Conservation (phyloP, 37 sponge, comb jelly and placozoan species). For the Diacarnus erythraeanus region DNA sequence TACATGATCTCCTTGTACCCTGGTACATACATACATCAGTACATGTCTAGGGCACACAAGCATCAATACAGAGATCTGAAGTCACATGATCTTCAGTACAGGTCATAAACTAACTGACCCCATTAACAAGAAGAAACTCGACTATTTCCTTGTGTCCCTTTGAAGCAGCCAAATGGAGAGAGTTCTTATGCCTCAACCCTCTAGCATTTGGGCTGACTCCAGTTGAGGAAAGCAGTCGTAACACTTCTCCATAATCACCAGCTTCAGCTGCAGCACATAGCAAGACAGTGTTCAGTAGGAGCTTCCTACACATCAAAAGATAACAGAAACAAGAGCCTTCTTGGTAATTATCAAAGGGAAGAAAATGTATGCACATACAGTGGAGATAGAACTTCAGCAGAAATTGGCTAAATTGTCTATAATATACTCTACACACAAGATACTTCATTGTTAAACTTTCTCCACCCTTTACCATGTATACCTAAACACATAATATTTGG, state of each 20-base stretch:
- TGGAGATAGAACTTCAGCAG: no score
- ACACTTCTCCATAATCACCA: conserved; percentile 57
- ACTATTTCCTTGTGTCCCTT: conserved; percentile 51
- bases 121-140: conserved; percentile 35
- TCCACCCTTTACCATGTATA: no score
- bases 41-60: neutral
- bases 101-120: conserved; percentile 54
- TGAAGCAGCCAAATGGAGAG: conserved; percentile 69
- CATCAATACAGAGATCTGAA: no score
- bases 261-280: conserved; percentile 78
- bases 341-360: no score
- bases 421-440: no score
- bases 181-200: conserved; percentile 76
- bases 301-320: conserved; percentile 50
- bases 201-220: conserved; percentile 57
- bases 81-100: no score
- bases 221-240: conserved; percentile 25
- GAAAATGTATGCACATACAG: no score
- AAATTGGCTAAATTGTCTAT: no score
- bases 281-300: conserved; percentile 61
- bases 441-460: no score
- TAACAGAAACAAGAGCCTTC: no score
- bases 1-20: neutral
- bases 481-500: no score
- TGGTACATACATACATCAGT: neutral